Base-by-base conservation (phyloP, 2,888 invertebrate genomes). In the Drosophila cognata region DNA sequence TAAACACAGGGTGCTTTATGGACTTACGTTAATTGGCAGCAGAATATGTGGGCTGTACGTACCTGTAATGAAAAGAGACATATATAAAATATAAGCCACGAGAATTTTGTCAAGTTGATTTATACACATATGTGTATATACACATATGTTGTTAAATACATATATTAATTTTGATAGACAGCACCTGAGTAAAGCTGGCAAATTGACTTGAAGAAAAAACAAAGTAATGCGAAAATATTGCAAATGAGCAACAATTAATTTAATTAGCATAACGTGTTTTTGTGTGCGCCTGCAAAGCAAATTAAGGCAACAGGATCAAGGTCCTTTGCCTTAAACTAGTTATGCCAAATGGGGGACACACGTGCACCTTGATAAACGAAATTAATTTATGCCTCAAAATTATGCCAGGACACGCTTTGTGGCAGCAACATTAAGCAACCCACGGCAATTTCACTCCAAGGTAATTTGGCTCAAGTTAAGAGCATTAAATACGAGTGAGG, bases 191-290 rank as follows among this genome's bases (percentile, higher is more conserved):
- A 25, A 46, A 58, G 52, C 25, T n/a, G 29, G 50, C 25, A 16
- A 41, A 63, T 63, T 21, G 52, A 18, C 64, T 48, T 48, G 25
- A 48, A 48, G 61, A 58, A 25, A 21, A 16, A 25, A 8, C 4
- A 16, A 46, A 38, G 35, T 55, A 75, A 71, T 67, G 60, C 38
- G 61, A 78, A 74, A 75, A 64, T 63, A 74, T 73, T 58, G 59
- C 76, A 76, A 85, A 82, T 74, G 77, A 77, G 80, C 72, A 63
- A 69, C 75, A 83, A 82, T 83, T 77, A 80, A 77, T 64, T 80
- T 80, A 85, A 85, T 85, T 74, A 64, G 71, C 53, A 64, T 66
- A 77, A 81, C 81, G 76, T 71, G 80, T 75, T 74, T 48, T 46
- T 51, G 36, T 64, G 51, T 58, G 58, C 51, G 33, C 28, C 58